A percentile compares a stretch with the other conserved stretches of the same genome.
These are phyloP conservation scores for Gymnobelideus leadbeateri DNA, from an alignment of 2,113 vertebrate genomes.

Conservation along the genomic window DNA sequence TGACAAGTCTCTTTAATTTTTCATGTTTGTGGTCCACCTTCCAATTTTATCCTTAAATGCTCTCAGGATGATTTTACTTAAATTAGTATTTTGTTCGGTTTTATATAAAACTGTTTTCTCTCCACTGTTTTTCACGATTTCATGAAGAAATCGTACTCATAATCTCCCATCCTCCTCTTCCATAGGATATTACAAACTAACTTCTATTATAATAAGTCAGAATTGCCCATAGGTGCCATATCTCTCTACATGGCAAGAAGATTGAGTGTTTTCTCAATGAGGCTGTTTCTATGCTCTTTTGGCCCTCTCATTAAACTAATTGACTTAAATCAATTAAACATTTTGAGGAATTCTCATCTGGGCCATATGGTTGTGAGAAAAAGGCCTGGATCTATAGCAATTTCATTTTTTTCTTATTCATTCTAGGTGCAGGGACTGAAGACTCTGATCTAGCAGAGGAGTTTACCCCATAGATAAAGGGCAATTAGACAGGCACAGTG, in stretches of 20 bases:
- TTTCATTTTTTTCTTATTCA: neutral
- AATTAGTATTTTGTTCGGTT: neutral
- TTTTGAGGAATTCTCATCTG: neutral
- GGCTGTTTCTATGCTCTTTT: neutral
- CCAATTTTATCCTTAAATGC: neutral
- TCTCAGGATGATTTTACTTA: neutral
- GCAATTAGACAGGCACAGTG: neutral
- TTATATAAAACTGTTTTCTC: neutral
- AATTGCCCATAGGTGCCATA: neutral
- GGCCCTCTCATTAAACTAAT: neutral
- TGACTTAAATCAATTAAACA: neutral
- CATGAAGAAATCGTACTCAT: neutral
- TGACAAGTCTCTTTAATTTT: neutral
- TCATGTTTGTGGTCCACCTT: neutral
- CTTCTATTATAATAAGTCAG: neutral
- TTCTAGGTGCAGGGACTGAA: neutral
- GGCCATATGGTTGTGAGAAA: neutral
- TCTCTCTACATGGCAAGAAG: neutral
- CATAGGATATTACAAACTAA: neutral
- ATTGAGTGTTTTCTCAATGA: neutral
- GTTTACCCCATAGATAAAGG: neutral
- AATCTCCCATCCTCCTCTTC: neutral
- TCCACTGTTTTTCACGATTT: neutral
- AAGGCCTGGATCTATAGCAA: neutral
- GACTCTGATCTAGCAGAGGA: neutral